Base-by-base conservation (phyloP, 2,797 vertebrate species). In the Lagorchestes hirsutus region DNA sequence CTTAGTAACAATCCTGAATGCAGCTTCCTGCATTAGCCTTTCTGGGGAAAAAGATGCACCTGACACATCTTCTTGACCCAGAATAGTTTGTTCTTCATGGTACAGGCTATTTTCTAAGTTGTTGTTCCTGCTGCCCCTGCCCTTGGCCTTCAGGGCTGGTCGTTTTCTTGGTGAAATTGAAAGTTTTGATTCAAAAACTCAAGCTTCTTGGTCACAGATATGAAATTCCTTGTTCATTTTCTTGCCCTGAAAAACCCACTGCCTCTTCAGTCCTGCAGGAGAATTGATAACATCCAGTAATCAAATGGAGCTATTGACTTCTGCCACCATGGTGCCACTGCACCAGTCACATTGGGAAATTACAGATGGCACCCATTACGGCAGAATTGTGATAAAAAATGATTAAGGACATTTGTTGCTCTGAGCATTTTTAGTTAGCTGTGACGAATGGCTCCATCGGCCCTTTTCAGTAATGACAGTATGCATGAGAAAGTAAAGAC, bases 361-460 rank as follows among this genome's bases (percentile, higher is more conserved):
- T 95, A 97, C 93, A 97, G 92, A 92, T 96, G 96, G 50, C 14
- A 92, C 57, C 74, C 57, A 93, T 95, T 97, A 87, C 95, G 95
- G 50, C 54, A 97, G 96, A 96, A 97, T 93, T 95, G 54, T 92
- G 92, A 92, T 96, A 96, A 55, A 94, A 56, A 59, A 98, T 97
- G 82, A 97, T 98, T 93, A 97, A 94, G 94, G 95, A 92, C 90
- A 93, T 91, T 97, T 97, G 94, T 96, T 96, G 87, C 93, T 97
- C 58, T 95, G 95, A 98, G 93, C n/a, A 91, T 55, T 98, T 98
- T 98, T 96, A 97, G 97, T 97, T 97, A 67, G 0, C 95, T 96
- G 95, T 98, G 98, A 98, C 95, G 96, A 98, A 98, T 98, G 95
- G 93, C 96, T 98, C 98, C 96, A 92, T 90, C 46, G 96, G 95